Evolutionary conservation across 1,140 invertebrate genomes (phyloP).

Genomic region (Nylanderia fulva): DNA sequence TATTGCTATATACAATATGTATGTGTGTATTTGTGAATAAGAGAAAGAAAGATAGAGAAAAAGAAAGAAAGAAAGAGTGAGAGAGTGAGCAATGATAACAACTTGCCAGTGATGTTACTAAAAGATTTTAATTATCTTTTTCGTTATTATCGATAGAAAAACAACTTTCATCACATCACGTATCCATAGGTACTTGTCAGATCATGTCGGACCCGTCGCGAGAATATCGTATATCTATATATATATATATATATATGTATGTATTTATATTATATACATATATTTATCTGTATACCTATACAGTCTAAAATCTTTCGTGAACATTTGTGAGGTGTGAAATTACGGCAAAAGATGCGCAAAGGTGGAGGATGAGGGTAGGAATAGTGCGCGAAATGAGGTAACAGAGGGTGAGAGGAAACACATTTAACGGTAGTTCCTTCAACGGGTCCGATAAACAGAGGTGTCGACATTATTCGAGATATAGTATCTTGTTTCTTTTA

Average conservation of each 20-base stretch:
- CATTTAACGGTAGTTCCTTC: conserved; percentile 56
- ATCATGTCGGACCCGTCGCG: conserved; percentile 70
- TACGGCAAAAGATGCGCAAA: not conserved
- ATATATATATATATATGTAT: conserved; percentile 35
- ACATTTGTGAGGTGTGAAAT: conserved; percentile 22
- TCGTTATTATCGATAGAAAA: conserved; percentile 76
- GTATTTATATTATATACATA: conserved; percentile 62
- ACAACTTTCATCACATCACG: conserved; percentile 82
- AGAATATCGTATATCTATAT: conserved; percentile 59
- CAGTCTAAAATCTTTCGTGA: conserved; percentile 43
- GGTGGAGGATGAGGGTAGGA: not conserved
- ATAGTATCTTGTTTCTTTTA: not conserved
- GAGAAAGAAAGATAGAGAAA: conserved; percentile 31
- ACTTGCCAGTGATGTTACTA: conserved; percentile 74
- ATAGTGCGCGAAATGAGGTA: conserved; percentile 18
- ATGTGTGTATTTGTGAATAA: not conserved
- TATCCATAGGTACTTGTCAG: conserved; percentile 76
- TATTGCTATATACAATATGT: not conserved
- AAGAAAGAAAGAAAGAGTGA: conserved; percentile 41
- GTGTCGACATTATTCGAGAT: conserved; percentile 41
- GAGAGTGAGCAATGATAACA: conserved; percentile 69
- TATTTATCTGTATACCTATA: conserved; percentile 62
- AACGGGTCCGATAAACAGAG: conserved; percentile 51
- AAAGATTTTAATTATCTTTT: conserved; percentile 80
- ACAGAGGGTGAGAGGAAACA: conserved; percentile 41